Conservation (phyloP, 1,140 invertebrate species). For the Drosophila truncata region DNA sequence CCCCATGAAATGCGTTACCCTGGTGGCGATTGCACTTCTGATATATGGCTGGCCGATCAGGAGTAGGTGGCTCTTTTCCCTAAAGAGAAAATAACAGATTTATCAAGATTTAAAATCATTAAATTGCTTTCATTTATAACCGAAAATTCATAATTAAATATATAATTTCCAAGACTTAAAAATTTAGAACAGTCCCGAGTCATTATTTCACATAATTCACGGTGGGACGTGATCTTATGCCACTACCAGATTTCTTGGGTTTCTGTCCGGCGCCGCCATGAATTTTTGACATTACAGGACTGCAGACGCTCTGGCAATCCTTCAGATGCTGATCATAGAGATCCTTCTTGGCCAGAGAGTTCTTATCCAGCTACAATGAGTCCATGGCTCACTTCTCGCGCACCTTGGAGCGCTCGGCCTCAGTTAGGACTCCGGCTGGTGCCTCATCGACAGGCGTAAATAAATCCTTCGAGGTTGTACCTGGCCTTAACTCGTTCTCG, state of each 20-base stretch:
- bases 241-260: slow-evolving; percentile 60
- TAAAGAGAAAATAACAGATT: background rate
- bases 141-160: slow-evolving; percentile 39
- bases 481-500: slow-evolving; percentile 89
- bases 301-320: slow-evolving; percentile 89
- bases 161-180: background rate
- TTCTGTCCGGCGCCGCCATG: slow-evolving; percentile 86
- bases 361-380: slow-evolving; percentile 87
- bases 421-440: slow-evolving; percentile 88
- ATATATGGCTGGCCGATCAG: slow-evolving; percentile 93
- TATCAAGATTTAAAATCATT: background rate
- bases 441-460: slow-evolving; percentile 92
- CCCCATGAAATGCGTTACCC: slow-evolving; percentile 99
- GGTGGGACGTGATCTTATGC: slow-evolving; percentile 50
- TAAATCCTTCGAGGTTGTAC: slow-evolving; percentile 94
- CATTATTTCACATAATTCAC: slow-evolving; percentile 78
- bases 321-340: slow-evolving; percentile 92
- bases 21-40: slow-evolving; percentile 98
- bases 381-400: slow-evolving; percentile 87
- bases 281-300: slow-evolving; percentile 91
- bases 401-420: slow-evolving; percentile 88
- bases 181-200: background rate
- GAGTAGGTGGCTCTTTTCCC: background rate
- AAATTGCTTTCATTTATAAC: slow-evolving; percentile 32
- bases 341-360: slow-evolving; percentile 90